phyloP scores from a whole-genome alignment of 2,113 vertebrate genomes.

The Myiopsitta monachus region DNA sequence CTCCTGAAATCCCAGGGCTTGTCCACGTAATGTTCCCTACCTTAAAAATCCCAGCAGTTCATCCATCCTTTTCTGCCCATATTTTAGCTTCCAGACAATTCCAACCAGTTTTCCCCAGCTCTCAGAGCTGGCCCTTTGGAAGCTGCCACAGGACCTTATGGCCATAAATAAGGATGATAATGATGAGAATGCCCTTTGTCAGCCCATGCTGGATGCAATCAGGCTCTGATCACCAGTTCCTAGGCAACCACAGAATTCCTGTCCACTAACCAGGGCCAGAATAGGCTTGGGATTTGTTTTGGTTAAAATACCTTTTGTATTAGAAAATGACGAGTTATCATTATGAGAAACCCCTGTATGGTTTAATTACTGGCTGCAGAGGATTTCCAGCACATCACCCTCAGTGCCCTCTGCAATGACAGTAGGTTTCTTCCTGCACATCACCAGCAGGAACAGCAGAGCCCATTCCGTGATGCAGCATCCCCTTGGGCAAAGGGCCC shows the following conservation, averaged over 20 bases:
- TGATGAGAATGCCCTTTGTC: conserved; percentile 20
- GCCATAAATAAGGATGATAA: background rate
- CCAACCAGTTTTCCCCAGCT: background rate
- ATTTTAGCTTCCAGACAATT: background rate
- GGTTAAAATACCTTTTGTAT: background rate
- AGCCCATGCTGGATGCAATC: background rate
- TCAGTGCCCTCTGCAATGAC: too few species aligned
- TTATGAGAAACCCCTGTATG: background rate
- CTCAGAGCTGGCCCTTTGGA: background rate
- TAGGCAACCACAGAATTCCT: conserved; percentile 54
- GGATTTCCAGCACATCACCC: background rate
- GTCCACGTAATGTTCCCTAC: rapidly evolving
- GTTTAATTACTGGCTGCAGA: background rate
- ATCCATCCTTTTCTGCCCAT: background rate
- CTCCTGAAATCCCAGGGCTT: background rate
- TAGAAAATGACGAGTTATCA: background rate
- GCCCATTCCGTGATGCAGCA: background rate
- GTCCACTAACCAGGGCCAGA: background rate
- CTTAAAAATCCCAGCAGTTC: background rate
- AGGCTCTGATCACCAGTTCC: background rate
- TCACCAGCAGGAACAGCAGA: background rate
- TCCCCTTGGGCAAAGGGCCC: background rate
- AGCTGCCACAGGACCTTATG: background rate
- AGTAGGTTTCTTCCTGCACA: background rate
- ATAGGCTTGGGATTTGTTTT: background rate